Evolutionary conservation across 1,140 invertebrate species (phyloP).

Genomic region (Phenacoccus solenopsis): DNA sequence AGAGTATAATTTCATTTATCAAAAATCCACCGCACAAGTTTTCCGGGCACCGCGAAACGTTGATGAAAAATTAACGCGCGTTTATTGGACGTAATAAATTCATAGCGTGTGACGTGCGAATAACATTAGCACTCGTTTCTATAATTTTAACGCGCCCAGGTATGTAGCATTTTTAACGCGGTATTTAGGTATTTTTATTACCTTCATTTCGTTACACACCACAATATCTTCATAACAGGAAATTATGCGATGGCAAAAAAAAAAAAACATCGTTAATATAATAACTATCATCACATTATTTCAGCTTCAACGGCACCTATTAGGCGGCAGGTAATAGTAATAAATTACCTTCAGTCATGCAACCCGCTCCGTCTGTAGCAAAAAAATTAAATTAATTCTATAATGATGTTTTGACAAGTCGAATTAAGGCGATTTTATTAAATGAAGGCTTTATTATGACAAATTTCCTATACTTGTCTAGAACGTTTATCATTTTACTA

Average conservation of each 20-base stretch:
- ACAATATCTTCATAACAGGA: conserved; percentile 2
- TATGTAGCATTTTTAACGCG: background rate
- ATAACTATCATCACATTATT: conserved; percentile 3
- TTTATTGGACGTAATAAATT: background rate
- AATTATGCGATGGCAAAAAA: background rate
- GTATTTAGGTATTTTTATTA: conserved; percentile 4
- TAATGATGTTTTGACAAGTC: background rate
- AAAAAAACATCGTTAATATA: conserved; percentile 3
- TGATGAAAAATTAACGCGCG: background rate
- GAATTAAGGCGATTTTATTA: background rate
- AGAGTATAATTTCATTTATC: too few species aligned
- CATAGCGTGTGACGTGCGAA: background rate
- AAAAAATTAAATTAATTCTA: background rate
- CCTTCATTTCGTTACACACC: background rate
- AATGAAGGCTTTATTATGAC: background rate
- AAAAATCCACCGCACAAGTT: background rate
- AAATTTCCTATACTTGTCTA: too few species aligned
- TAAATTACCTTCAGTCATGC: background rate
- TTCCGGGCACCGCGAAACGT: background rate
- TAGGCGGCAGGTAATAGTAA: background rate
- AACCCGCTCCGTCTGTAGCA: background rate
- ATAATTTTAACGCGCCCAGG: background rate
- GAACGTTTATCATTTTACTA: too few species aligned
- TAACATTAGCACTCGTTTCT: background rate
- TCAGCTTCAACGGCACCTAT: background rate